Base-by-base conservation (phyloP, 2,888 invertebrate genomes). In the Branchipolynoe longqiensis region DNA sequence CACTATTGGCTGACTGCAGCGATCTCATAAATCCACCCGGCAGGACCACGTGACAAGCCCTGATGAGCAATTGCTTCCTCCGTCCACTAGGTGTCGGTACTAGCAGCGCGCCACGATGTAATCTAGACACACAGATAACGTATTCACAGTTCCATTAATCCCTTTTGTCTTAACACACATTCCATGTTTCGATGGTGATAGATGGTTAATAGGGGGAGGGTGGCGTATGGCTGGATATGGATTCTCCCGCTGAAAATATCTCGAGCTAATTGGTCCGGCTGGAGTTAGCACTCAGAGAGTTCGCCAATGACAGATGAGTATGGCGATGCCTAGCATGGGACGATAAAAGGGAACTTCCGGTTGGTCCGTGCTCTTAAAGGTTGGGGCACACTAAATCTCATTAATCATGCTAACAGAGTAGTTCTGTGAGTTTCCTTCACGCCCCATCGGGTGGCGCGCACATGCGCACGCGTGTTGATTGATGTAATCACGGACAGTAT, bases 81-180 rank as follows among this genome's bases (percentile, higher is more conserved):
- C 38, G 69, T 25, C 69, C 25, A 38, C 28, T 69, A 69, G 69
- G 69, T n/a, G n/a, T n/a, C 69, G 69, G 69, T 22, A 69, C 18
- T 38, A 69, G 69, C 36, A 69, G 69, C 18, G 48, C 8, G 8
- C 8, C 18, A 48, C 48, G 3, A 62, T 25, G 31, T 6, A 25
- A 62, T 3, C 36, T 38, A 14, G 12, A 3, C 38, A 33, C 69
- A 22, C 36, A 69, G 58, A 69, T 69, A 69, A 69, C 33, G 69
- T 6, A 33, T 36, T 69, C 69, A 69, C 14, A 22, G 38, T 69
- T 69, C 38, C 69, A 69, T 69, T 69, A 69, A 69, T 38, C 69
- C 69, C 69, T n/a, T 69, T 69, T 69, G 69, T 33, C 69, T 69
- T 69, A 62, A 36, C 38, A 69, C 69, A 69, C 69, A 69, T 69